Conservation (phyloP, 2,113 vertebrate species). For the Sula dactylatra region DNA sequence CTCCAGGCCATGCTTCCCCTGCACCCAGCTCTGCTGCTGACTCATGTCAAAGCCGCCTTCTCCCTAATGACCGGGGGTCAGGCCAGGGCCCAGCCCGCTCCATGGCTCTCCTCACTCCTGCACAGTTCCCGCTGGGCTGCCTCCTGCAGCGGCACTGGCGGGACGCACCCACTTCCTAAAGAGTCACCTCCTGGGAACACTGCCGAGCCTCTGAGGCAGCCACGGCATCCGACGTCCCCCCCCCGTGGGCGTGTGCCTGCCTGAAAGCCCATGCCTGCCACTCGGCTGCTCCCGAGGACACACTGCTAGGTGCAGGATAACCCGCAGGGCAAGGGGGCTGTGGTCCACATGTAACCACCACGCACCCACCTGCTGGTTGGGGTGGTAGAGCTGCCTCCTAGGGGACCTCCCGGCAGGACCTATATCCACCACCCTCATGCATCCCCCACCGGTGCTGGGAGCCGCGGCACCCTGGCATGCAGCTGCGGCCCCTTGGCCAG, state of each 20-base stretch:
- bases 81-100: not conserved
- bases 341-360: not conserved
- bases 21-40: not conserved
- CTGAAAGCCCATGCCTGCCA: not conserved
- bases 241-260: not conserved
- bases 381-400: not conserved
- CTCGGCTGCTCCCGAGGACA: not conserved
- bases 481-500: not conserved
- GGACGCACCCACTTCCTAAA: constrained; percentile 61
- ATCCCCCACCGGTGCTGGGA: not conserved
- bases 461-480: not conserved
- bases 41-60: not conserved
- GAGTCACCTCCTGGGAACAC: constrained; percentile 53
- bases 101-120: not conserved
- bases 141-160: not conserved
- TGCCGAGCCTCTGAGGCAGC: not conserved
- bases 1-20: not conserved
- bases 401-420: not conserved
- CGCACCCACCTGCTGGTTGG: not conserved
- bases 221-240: not conserved
- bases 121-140: constrained; percentile 12
- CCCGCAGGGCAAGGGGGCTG: not conserved
- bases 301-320: not conserved
- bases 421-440: rapidly evolving
- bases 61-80: not conserved